Percentiles rank a stretch among this genome's conserved stretches.
Conservation (phyloP, 2,797 vertebrate genomes). For the Rhabdophis nuchalis region DNA sequence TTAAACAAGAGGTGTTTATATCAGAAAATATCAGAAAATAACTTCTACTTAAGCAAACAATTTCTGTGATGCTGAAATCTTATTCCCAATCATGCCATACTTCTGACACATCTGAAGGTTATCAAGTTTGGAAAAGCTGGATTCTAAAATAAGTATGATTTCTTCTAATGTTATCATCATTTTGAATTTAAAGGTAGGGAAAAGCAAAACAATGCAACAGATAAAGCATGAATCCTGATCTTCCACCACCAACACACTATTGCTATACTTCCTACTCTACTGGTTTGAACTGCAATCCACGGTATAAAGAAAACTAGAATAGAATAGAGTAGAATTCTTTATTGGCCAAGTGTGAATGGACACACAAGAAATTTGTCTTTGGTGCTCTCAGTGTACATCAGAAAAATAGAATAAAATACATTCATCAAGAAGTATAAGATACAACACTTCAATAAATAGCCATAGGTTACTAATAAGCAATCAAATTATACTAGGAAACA, state of each 20-base stretch:
- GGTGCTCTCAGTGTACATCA: too few relatives aligned
- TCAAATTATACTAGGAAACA: too few relatives aligned
- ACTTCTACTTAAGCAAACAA: neutral
- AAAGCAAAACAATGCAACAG: neutral
- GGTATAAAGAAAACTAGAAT: neutral
- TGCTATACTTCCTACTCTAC: neutral
- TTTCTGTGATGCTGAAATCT: neutral
- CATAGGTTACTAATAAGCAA: too few relatives aligned
- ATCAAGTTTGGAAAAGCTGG: neutral
- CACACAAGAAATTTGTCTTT: too few relatives aligned
- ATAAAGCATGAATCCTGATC: neutral
- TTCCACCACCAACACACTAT: neutral
- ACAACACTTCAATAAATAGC: too few relatives aligned
- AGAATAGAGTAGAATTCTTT: too few relatives aligned
- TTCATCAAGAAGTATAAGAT: too few relatives aligned
- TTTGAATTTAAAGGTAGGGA: neutral
- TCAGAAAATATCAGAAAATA: neutral
- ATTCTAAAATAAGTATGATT: neutral
- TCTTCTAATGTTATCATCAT: neutral
- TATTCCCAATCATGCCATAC: neutral
- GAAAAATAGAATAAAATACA: too few relatives aligned
- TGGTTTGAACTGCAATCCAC: neutral
- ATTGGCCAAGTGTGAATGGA: too few relatives aligned
- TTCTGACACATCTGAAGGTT: neutral
- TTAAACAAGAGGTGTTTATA: neutral